Percentiles rank a stretch among this genome's conserved stretches.
Conservation (phyloP, 2,113 vertebrate species). For the Gopherus evgoodei region DNA sequence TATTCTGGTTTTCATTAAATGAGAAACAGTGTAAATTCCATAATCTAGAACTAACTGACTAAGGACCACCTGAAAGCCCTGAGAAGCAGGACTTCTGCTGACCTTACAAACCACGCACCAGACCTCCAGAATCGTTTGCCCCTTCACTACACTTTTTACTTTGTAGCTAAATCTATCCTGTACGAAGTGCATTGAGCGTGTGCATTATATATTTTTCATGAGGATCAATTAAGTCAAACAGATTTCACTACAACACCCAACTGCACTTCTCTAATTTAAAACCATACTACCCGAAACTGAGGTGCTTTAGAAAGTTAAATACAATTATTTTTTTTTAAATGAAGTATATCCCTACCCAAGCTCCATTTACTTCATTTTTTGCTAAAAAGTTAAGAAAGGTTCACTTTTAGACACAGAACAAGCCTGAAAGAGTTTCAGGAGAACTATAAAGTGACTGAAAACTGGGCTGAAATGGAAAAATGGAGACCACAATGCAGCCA, state of each 20-base stretch:
- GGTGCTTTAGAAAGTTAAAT: not conserved
- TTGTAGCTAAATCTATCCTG: not conserved
- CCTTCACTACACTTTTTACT: not conserved
- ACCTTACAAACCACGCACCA: not conserved
- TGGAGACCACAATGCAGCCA: not conserved
- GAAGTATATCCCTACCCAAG: not conserved
- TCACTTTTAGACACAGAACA: not conserved
- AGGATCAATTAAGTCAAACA: not conserved
- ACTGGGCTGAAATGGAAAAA: constrained; percentile 3
- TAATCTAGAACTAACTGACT: not conserved
- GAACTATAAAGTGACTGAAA: not conserved
- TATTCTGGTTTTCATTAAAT: not conserved
- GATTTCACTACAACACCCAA: not conserved
- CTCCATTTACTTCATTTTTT: not conserved
- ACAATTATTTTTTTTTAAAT: not conserved
- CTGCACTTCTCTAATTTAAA: not conserved
- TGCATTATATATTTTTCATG: not conserved
- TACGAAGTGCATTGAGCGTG: not conserved
- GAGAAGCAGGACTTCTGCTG: not conserved
- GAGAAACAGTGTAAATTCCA: not conserved
- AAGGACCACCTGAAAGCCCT: not conserved
- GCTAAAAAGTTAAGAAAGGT: not conserved
- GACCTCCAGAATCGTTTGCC: not conserved
- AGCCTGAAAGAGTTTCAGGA: not conserved
- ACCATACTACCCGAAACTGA: not conserved